phyloP scores from a whole-genome alignment of 2,797 vertebrate genomes.

The Silurus aristotelis region DNA sequence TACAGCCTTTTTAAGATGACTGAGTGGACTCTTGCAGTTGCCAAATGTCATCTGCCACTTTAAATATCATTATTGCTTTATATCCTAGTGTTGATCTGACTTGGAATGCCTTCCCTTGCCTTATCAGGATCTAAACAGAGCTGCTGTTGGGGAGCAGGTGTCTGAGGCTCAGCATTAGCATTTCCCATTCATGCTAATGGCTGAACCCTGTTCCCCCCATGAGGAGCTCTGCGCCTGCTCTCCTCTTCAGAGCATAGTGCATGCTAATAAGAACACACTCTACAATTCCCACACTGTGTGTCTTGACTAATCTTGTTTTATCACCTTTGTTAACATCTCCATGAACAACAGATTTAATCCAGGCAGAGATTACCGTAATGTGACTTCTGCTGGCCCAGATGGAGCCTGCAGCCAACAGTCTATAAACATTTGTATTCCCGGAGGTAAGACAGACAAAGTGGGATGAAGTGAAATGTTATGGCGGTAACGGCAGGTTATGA shows the following conservation, averaged over 20 bases:
- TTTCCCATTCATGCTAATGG: slow-evolving; percentile 75
- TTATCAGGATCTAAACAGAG: slow-evolving; percentile 64
- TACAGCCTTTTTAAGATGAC: neutral
- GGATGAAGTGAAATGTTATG: slow-evolving; percentile 51
- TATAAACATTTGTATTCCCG: slow-evolving; percentile 63
- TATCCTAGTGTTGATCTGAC: slow-evolving; percentile 12
- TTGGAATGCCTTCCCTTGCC: slow-evolving; percentile 41
- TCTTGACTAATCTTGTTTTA: slow-evolving; percentile 80
- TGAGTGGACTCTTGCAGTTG: neutral
- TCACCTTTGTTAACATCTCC: slow-evolving; percentile 83
- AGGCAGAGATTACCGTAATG: slow-evolving; percentile 77
- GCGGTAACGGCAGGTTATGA: slow-evolving; percentile 52
- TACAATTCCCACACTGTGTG: slow-evolving; percentile 66
- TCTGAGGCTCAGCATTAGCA: slow-evolving; percentile 74
- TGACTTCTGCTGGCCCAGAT: slow-evolving; percentile 69
- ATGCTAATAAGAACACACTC: slow-evolving; percentile 73
- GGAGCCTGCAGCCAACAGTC: slow-evolving; percentile 53
- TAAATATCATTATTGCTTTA: slow-evolving; percentile 18
- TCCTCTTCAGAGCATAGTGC: slow-evolving; percentile 70
- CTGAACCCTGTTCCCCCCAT: slow-evolving; percentile 71
- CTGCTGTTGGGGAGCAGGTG: slow-evolving; percentile 66
- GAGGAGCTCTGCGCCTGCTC: slow-evolving; percentile 65
- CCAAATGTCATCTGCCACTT: neutral
- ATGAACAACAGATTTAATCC: slow-evolving; percentile 81
- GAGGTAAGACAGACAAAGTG: slow-evolving; percentile 52